phyloP scores from a whole-genome alignment of 1,140 invertebrate species.

The Tetragnatha versicolor region DNA sequence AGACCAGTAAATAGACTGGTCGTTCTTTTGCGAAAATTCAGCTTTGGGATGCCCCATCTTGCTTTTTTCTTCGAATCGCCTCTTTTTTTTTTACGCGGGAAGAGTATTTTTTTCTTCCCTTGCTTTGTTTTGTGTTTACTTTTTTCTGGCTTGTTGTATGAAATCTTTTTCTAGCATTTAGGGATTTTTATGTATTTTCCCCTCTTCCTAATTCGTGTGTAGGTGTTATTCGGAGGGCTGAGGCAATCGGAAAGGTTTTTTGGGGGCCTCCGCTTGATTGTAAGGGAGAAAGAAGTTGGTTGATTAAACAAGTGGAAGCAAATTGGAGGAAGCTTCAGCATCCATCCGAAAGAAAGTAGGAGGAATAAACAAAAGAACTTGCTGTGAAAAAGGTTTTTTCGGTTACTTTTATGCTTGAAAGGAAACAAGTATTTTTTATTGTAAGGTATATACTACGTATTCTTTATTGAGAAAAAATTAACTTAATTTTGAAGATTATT shows the following conservation, averaged over 20 bases:
- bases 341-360: too few relatives aligned
- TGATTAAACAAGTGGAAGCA: slow-evolving; percentile 33
- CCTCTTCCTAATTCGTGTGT: not conserved
- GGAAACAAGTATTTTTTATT: too few relatives aligned
- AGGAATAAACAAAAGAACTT: too few relatives aligned
- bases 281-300: slow-evolving; percentile 19
- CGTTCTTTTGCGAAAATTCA: slow-evolving; percentile 6
- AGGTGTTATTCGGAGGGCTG: slow-evolving; percentile 16
- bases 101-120: not conserved
- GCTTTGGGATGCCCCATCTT: slow-evolving; percentile 1
- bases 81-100: not conserved
- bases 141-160: not conserved
- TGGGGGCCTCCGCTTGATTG: slow-evolving; percentile 15
- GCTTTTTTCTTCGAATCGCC: not conserved
- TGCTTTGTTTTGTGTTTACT: not conserved
- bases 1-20: slow-evolving; percentile 22
- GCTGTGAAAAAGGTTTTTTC: too few relatives aligned
- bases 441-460: too few relatives aligned
- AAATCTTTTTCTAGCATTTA: not conserved
- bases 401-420: too few relatives aligned
- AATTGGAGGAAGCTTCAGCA: not conserved
- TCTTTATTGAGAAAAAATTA: too few relatives aligned
- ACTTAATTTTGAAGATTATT: too few relatives aligned
- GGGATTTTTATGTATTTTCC: not conserved
- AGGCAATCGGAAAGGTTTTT: slow-evolving; percentile 32